These are phyloP conservation scores for Luscinia megarhynchos DNA, from an alignment of 2,797 vertebrate genomes.

Conservation along the genomic window DNA sequence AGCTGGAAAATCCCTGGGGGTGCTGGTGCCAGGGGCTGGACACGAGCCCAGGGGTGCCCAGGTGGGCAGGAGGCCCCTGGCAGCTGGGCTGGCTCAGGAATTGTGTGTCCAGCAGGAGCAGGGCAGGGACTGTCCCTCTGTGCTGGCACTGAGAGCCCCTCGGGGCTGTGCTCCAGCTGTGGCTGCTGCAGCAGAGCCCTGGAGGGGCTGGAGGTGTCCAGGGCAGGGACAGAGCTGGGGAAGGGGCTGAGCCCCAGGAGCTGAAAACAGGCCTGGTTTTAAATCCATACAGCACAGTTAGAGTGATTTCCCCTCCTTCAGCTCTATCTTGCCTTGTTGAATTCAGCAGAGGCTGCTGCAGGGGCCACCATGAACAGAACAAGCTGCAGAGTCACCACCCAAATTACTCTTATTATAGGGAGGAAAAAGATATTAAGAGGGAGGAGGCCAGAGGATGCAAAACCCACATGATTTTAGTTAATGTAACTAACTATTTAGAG, in stretches of 20 bases:
- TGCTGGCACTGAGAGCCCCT: too few relatives aligned
- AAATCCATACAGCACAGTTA: not conserved
- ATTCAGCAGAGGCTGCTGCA: not conserved
- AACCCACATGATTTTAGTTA: not conserved
- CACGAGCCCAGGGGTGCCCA: not conserved
- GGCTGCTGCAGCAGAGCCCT: not conserved
- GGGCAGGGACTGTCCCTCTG: too few relatives aligned
- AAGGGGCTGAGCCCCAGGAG: not conserved
- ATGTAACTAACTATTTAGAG: constrained; percentile 22
- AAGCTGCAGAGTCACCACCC: not conserved
- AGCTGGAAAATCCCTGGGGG: not conserved
- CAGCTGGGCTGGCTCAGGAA: too few relatives aligned
- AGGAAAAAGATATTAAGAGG: not conserved
- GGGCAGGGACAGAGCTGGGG: not conserved
- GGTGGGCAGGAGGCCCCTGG: not conserved
- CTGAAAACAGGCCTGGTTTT: not conserved
- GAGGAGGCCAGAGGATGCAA: not conserved
- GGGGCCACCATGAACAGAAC: not conserved
- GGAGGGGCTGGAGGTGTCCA: not conserved
- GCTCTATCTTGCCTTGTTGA: not conserved
- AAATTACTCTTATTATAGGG: not conserved
- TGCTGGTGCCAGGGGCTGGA: not conserved
- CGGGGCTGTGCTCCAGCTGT: too few relatives aligned
- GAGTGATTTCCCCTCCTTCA: not conserved
- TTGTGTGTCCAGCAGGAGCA: too few relatives aligned